Evolutionary conservation across 2,888 invertebrate genomes (phyloP), one percentile per base, ranked within the genome.

Genomic region (Dasypogon diadema): DNA sequence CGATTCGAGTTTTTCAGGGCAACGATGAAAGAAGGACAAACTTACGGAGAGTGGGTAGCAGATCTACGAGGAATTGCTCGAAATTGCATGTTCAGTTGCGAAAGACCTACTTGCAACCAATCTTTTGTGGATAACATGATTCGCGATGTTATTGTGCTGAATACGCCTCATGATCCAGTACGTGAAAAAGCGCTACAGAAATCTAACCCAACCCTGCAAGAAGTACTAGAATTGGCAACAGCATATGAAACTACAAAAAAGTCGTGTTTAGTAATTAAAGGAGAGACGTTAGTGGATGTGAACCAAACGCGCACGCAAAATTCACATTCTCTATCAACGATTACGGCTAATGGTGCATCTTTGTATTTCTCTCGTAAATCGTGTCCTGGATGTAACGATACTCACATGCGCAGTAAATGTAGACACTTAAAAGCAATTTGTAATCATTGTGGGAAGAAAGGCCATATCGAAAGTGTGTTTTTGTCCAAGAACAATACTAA

Each of bases 21-120:
- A 6, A 6, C 6, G 5, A 55, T 55, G 22, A 6, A 55, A 12
- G 18, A 4, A 2, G 22, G n/a, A 18, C 54, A 55, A 55, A 14
- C 55, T 1, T 55, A 55, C 21, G 55, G 8, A 10, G 55, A 55
- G 18, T 55, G 55, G 55, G 21, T 55, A 10, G 55, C 55, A 8
- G 55, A 55, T 12, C 14, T 55, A 2, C n/a, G 2, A n/a, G 55
- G 55, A 22, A 12, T 55, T 12, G 18, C 90, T 89, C 74, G 91
- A 89, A 30, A 91, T 88, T 0, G 92, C 14, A 74, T 72, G 30
- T 76, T 65, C 65, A 22, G 46, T 24, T 70, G 70, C 22, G 58
- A 16, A 26, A 73, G 34, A 34, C 16, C 26, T 12, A 56, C 16
- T 18, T 76, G 74, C n/a, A 74, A 22, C 46, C 24, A 4, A 18